These are phyloP conservation scores for Drosophila buzzatii DNA, from an alignment of 2,888 invertebrate species.

Conservation along the genomic window DNA sequence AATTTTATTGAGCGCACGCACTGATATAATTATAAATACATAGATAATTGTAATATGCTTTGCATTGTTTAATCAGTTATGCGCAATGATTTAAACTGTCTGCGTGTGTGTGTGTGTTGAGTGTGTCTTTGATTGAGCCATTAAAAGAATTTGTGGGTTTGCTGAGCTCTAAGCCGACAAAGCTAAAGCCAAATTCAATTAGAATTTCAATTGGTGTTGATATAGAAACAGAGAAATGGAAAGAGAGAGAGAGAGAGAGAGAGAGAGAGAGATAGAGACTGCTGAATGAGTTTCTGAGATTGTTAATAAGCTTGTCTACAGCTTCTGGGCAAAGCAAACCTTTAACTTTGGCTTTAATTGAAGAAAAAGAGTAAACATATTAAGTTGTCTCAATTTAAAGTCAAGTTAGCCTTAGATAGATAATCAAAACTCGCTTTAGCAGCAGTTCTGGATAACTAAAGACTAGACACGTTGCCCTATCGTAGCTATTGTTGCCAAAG, in stretches of 20 bases:
- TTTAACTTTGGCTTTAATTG: background rate
- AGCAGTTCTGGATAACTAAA: no score
- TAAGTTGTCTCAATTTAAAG: no score
- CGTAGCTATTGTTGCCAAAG: no score
- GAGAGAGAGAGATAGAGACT: background rate
- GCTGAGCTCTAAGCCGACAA: conserved; percentile 18
- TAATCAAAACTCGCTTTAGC: no score
- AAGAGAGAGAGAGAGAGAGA: conserved; percentile 5
- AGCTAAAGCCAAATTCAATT: conserved; percentile 26
- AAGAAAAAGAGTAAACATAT: background rate
- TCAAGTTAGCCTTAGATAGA: no score
- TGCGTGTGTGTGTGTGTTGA: background rate
- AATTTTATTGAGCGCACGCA: conserved; percentile 42
- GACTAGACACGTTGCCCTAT: no score
- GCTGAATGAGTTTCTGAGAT: no score
- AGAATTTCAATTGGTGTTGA: conserved; percentile 9
- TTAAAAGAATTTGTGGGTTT: conserved; percentile 28
- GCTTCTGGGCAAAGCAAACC: conserved; percentile 2
- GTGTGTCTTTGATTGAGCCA: conserved; percentile 45
- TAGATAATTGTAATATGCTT: conserved; percentile 36
- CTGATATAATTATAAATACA: conserved; percentile 39
- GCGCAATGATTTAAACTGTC: conserved; percentile 7
- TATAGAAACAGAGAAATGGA: no score
- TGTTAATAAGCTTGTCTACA: no score
- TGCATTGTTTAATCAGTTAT: conserved; percentile 43